Conservation (phyloP, 1,140 invertebrate genomes). For the Drosophila pandora region DNA sequence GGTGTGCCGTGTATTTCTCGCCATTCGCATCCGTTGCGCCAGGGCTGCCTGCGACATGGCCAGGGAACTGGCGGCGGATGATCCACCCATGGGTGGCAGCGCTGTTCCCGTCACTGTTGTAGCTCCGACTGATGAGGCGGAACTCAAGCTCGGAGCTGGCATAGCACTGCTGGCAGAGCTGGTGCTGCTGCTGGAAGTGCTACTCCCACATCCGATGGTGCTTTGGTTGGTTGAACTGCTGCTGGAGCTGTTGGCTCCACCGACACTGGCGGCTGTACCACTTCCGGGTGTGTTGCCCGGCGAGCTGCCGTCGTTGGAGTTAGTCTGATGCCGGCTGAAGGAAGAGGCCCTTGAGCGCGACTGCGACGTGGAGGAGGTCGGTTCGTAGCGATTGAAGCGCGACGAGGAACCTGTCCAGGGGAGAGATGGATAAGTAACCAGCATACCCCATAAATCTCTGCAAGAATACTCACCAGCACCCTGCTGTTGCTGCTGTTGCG, state of each 20-base stretch:
- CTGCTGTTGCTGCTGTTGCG: constrained; percentile 45
- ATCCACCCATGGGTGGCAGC: constrained; percentile 39
- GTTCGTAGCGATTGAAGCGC: constrained; percentile 80
- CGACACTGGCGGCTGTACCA: constrained; percentile 30
- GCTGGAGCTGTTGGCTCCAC: constrained; percentile 29
- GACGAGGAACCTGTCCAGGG: constrained; percentile 30
- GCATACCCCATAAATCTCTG: too few relatives aligned
- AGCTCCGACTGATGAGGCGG: background rate
- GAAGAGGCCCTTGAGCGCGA: constrained; percentile 85
- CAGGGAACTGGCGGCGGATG: constrained; percentile 32
- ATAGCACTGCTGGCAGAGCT: constrained; percentile 49
- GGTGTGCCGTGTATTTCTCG: constrained; percentile 73
- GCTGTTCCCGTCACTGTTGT: constrained; percentile 19
- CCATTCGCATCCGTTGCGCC: constrained; percentile 82
- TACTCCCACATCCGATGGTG: constrained; percentile 36
- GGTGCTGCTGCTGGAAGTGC: constrained; percentile 16
- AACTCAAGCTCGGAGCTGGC: constrained; percentile 59
- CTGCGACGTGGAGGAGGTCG: constrained; percentile 68
- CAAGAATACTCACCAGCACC: constrained; percentile 53
- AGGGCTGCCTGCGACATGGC: constrained; percentile 72
- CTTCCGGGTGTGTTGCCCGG: constrained; percentile 58
- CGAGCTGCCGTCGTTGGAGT: constrained; percentile 73
- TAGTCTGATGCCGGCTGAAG: constrained; percentile 83
- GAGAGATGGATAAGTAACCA: background rate
- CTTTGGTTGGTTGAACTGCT: constrained; percentile 31